Percentiles rank a stretch among this genome's conserved stretches.
Evolutionary conservation across 2,888 invertebrate species (phyloP).

Genomic region (Troides aeacus): DNA sequence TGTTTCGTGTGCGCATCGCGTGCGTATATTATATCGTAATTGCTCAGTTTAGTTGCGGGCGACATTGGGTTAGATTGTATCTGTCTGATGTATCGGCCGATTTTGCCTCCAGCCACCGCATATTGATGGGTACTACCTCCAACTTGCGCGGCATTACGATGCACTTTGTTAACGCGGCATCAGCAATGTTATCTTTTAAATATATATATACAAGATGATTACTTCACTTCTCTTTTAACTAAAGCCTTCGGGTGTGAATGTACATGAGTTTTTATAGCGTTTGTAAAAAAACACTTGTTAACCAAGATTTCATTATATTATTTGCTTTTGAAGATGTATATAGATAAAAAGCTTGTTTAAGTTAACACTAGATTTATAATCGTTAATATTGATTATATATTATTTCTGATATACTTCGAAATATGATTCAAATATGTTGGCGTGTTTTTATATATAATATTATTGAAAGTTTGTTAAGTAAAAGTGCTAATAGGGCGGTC

Average conservation of each 20-base stretch:
- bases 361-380: too few species aligned
- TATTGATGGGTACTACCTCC: slow-evolving; percentile 54
- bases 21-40: slow-evolving; percentile 45
- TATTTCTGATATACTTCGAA: too few species aligned
- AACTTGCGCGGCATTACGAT: slow-evolving; percentile 45
- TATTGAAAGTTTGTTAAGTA: background rate
- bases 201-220: slow-evolving; percentile 6
- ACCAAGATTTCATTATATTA: too few species aligned
- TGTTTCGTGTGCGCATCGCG: slow-evolving; percentile 10
- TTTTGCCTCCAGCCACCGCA: slow-evolving; percentile 50
- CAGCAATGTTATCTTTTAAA: slow-evolving; percentile 30
- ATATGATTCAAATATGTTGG: too few species aligned
- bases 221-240: background rate
- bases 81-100: slow-evolving; percentile 61
- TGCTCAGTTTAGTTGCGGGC: slow-evolving; percentile 62
- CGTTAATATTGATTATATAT: too few species aligned
- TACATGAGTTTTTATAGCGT: too few species aligned
- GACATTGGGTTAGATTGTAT: slow-evolving; percentile 60
- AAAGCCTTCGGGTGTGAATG: too few species aligned
- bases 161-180: slow-evolving; percentile 30
- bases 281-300: too few species aligned
- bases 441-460: background rate
- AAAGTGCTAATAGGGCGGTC: background rate
- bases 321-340: too few species aligned
- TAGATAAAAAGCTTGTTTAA: too few species aligned